Conservation (phyloP, 2,888 invertebrate genomes). For the Temnothorax unifasciatus region DNA sequence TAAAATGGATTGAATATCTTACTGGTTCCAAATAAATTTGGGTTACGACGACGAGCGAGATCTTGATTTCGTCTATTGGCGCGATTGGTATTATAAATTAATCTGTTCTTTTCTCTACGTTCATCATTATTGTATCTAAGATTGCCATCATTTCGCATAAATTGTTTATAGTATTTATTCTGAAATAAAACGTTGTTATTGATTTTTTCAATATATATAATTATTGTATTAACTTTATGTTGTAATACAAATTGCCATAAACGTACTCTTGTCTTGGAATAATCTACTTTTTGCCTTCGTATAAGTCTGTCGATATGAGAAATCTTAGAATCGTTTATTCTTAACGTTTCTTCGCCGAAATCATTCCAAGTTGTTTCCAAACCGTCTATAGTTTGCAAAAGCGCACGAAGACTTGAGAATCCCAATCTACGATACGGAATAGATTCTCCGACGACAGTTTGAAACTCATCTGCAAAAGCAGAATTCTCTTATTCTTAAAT, state of each 20-base stretch:
- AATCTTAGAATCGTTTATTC: constrained; percentile 62
- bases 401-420: constrained; percentile 60
- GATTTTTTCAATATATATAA: neutral
- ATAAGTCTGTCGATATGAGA: constrained; percentile 69
- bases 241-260: neutral
- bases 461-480: constrained; percentile 53
- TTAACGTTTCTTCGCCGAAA: constrained; percentile 49
- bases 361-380: constrained; percentile 38
- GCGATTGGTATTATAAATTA: neutral
- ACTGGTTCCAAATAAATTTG: neutral
- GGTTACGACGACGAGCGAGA: neutral
- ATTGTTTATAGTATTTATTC: constrained; percentile 53
- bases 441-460: constrained; percentile 59
- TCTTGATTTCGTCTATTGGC: neutral
- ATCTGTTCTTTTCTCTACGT: constrained; percentile 1
- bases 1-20: neutral
- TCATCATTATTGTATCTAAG: neutral
- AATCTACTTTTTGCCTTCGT: constrained; percentile 63
- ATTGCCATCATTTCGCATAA: neutral
- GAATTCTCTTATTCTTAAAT: neutral
- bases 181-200: constrained; percentile 30
- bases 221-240: neutral
- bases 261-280: constrained; percentile 44
- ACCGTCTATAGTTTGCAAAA: constrained; percentile 61
- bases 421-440: constrained; percentile 71